Conservation (phyloP, 2,888 invertebrate genomes). For the Tenthredo amoena region DNA sequence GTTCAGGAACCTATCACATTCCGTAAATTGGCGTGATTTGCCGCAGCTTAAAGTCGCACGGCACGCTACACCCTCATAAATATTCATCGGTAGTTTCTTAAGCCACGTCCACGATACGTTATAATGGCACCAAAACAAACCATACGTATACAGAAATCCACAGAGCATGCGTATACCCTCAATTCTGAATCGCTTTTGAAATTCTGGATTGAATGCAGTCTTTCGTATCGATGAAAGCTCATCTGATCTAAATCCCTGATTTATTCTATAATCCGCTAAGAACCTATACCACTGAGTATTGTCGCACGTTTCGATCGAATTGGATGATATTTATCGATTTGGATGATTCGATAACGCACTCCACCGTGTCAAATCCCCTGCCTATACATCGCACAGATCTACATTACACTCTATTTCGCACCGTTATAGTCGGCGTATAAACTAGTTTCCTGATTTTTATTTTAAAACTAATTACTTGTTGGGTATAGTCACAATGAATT, state of each 20-base stretch:
- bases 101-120: neutral
- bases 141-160: neutral
- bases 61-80: conserved; percentile 45
- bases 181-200: neutral
- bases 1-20: conserved; percentile 40
- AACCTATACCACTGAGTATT: neutral
- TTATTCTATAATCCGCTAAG: neutral
- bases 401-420: neutral
- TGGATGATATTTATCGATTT: neutral
- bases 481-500: neutral
- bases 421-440: neutral
- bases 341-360: neutral
- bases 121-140: conserved; percentile 28
- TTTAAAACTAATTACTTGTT: neutral
- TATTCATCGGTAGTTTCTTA: conserved; percentile 31
- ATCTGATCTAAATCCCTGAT: neutral
- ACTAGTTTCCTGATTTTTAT: neutral
- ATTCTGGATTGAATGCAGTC: neutral
- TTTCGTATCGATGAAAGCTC: neutral
- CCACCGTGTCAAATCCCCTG: neutral
- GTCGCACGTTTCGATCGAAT: neutral
- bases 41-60: conserved; percentile 11
- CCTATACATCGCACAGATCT: neutral
- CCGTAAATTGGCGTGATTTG: conserved; percentile 44
- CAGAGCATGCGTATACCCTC: neutral